A percentile compares a stretch with the other conserved stretches of the same genome.
phyloP scores from a whole-genome alignment of 1,140 invertebrate genomes.

The Myzus persicae region DNA sequence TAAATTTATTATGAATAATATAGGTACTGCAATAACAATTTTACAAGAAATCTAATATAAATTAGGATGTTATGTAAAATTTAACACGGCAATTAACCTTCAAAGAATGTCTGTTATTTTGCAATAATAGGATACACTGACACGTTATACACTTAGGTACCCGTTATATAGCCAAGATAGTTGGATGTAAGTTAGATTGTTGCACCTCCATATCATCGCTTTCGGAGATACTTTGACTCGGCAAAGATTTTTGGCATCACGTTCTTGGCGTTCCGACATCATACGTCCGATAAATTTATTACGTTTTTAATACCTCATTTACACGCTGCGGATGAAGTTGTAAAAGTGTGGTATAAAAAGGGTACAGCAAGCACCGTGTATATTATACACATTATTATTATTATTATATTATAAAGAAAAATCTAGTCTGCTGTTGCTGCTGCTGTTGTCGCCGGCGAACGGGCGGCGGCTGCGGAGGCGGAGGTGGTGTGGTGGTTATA shows the following conservation, averaged over 20 bases:
- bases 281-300: constrained; percentile 31
- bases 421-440: not conserved
- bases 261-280: constrained; percentile 11
- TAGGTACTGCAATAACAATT: too few relatives aligned
- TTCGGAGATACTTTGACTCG: not conserved
- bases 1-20: too few relatives aligned
- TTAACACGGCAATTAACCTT: not conserved
- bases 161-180: not conserved
- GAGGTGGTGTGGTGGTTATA: too few relatives aligned
- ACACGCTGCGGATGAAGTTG: not conserved
- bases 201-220: not conserved
- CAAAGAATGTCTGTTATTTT: not conserved
- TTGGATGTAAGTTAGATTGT: not conserved
- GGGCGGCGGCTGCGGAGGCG: not conserved
- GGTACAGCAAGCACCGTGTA: too few relatives aligned
- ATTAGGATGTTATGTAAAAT: too few relatives aligned
- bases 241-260: constrained; percentile 29
- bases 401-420: not conserved
- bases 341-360: not conserved
- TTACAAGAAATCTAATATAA: too few relatives aligned
- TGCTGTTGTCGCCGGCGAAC: not conserved
- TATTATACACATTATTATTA: not conserved
- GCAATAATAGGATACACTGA: not conserved
- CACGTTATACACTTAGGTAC: not conserved
- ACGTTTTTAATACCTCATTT: constrained; percentile 43